Base-by-base conservation (phyloP, 2,888 invertebrate species). In the Coleophora deauratella region DNA sequence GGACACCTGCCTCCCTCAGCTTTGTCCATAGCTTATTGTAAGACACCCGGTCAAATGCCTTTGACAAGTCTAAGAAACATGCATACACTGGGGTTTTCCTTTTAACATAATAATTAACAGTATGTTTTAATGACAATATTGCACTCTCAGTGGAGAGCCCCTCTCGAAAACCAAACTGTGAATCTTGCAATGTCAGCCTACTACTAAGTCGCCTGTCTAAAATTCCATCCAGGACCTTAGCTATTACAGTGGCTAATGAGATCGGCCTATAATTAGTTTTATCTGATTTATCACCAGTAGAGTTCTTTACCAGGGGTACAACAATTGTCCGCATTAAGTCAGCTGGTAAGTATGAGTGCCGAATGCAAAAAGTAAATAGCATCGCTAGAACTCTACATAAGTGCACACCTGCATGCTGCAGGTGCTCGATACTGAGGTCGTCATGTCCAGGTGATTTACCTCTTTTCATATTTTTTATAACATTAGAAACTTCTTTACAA, bases 241-340 rank as follows among this genome's bases (percentile, higher is more conserved):
- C 31, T 1, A 38, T 31, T 9, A 38, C 27, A 9, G 42, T 43
- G 0, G 42, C 42, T 33, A 43, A 32, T 2, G 42, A 43, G 21
- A 43, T 43, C 11, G 42, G 42, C 9, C 42, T 34, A 14, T 43
- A 43, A 12, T 43, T 43, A 2, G 35, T 8, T 12, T 15, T 21
- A 10, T 30, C 28, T 4, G 40, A 32, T 4, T 15, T 9, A 12
- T 43, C 40, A 1, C 42, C 44, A 1, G 44, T 47, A 34, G 40
- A 44, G 27, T 44, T 44, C 35, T 47, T 47, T 4, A 42, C 34
- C 9, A 47, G 35, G 4, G 47, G 47, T 10, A 44, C 42, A 10
- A 46, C 44, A 0, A 47, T 37, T 12, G 44, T 45, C 13, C 31
- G 15, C 43, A 43, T 43, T 9, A 40, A n/a, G 10, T 34, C 38